phyloP scores from a whole-genome alignment of 2,888 invertebrate genomes.

The Dasypogon diadema region DNA sequence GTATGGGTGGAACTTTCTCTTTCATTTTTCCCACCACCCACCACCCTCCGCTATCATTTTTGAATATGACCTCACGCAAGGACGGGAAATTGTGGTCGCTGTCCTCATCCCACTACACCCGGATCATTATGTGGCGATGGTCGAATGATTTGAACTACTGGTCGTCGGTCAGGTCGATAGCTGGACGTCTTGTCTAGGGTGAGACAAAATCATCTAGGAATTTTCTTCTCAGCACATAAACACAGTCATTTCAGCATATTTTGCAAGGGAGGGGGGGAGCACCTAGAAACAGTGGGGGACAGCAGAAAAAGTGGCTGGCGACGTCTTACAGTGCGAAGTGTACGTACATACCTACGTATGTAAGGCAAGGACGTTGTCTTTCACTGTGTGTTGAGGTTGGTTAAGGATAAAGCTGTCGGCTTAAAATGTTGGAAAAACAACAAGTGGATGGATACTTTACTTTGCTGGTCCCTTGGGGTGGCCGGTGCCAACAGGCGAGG shows the following conservation, averaged over 20 bases:
- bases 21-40: constrained; percentile 7
- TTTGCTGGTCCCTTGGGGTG: constrained; percentile 44
- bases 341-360: constrained; percentile 25
- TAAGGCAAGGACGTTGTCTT: constrained; percentile 45
- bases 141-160: constrained; percentile 14
- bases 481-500: constrained; percentile 42
- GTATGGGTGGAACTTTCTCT: constrained; percentile 47
- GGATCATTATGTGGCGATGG: constrained; percentile 40
- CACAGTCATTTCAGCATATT: constrained; percentile 31
- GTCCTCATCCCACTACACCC: background rate
- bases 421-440: constrained; percentile 50
- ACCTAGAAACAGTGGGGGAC: constrained; percentile 25
- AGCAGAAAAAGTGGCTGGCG: constrained; percentile 36
- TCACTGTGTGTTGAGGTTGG: constrained; percentile 50
- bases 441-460: constrained; percentile 49
- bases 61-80: constrained; percentile 45
- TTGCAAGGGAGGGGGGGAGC: background rate
- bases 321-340: constrained; percentile 28
- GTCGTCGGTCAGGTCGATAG: constrained; percentile 48
- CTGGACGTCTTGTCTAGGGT: constrained; percentile 45
- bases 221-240: constrained; percentile 29
- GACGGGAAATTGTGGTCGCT: constrained; percentile 37
- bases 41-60: background rate
- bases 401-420: constrained; percentile 50
- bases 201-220: constrained; percentile 10